phyloP scores from a whole-genome alignment of 1,140 invertebrate species.

The Drosophila bocqueti region DNA sequence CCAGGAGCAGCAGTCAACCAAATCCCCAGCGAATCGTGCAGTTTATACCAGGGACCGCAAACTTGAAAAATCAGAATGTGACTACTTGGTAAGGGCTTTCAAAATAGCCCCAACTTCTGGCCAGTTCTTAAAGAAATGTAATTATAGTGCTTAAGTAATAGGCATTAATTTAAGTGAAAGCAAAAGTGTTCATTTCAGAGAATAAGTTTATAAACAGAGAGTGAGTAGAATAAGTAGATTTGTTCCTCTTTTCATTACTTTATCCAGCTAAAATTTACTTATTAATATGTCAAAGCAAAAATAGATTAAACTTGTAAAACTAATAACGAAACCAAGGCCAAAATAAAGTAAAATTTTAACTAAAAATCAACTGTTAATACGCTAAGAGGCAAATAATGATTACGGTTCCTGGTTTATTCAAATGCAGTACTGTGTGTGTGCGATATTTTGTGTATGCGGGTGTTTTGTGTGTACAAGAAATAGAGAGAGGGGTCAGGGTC shows the following conservation, averaged over 20 bases:
- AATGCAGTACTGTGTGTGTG: constrained; percentile 46
- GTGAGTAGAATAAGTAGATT: neutral
- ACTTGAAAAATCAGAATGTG: neutral
- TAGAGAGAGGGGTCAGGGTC: neutral
- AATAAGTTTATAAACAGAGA: neutral
- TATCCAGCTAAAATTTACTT: neutral
- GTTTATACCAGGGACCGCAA: constrained; percentile 26
- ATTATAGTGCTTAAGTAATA: neutral
- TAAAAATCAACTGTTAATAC: constrained; percentile 1
- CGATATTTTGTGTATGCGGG: constrained; percentile 17
- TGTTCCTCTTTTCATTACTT: neutral
- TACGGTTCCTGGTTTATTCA: constrained; percentile 45
- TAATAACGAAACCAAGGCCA: neutral
- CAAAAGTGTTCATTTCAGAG: neutral
- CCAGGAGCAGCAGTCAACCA: constrained; percentile 27
- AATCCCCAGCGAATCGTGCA: constrained; percentile 41
- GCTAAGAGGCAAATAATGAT: neutral
- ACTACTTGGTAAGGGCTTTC: neutral
- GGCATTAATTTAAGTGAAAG: too few species aligned
- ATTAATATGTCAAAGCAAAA: too few species aligned
- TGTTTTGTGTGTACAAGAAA: constrained; percentile 22
- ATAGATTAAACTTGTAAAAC: neutral
- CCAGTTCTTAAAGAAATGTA: neutral
- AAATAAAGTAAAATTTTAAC: neutral
- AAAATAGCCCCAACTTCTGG: too few species aligned